Evolutionary conservation across 2,113 vertebrate species (phyloP).

Genomic region (Alosa alosa): DNA sequence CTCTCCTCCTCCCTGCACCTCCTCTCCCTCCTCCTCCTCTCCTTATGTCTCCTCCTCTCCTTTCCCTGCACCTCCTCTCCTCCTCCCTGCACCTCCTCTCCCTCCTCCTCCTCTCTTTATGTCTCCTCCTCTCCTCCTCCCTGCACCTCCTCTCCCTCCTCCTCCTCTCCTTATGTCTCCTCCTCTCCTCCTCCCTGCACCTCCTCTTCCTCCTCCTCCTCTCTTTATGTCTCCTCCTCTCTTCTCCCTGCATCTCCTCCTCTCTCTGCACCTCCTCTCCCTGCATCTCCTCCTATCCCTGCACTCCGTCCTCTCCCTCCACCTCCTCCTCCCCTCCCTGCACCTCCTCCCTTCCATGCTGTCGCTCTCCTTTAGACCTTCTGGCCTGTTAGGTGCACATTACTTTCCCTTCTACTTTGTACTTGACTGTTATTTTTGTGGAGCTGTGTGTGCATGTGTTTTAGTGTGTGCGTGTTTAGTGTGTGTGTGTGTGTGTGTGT

Average conservation of each 20-base stretch:
- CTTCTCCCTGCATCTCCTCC: background rate
- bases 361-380: background rate
- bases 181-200: background rate
- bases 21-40: no score
- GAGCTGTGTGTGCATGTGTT: conserved; percentile 13
- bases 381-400: background rate
- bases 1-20: no score
- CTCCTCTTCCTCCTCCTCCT: background rate
- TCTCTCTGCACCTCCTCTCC: no score
- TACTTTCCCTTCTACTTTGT: background rate
- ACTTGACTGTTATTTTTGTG: conserved; percentile 21
- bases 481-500: background rate
- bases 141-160: no score
- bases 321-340: background rate
- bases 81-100: no score
- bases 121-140: background rate
- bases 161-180: background rate
- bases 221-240: background rate
- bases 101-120: no score
- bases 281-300: background rate
- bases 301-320: background rate
- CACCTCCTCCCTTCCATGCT: conserved; percentile 12
- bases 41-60: no score
- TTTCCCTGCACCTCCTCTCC: no score
- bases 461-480: background rate